phyloP scores from a whole-genome alignment of 2,888 invertebrate genomes.

The Dorcus hopei region DNA sequence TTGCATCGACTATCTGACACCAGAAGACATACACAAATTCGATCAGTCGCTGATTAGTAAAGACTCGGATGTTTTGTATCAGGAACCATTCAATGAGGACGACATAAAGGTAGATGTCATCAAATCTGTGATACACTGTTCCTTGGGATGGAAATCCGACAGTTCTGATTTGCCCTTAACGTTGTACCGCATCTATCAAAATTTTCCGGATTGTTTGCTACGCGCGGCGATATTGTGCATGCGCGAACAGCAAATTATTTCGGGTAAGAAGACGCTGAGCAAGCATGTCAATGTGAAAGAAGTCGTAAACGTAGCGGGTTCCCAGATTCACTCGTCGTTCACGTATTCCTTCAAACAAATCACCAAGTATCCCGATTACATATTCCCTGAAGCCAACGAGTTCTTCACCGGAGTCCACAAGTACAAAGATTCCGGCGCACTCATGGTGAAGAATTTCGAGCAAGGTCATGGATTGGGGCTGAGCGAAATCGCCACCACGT shows the following conservation, averaged over 20 bases:
- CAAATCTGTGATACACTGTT: conserved; percentile 63
- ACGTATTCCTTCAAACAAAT: conserved; percentile 34
- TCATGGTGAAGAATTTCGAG: conserved; percentile 28
- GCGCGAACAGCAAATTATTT: conserved; percentile 58
- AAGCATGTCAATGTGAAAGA: conserved; percentile 8
- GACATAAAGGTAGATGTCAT: conserved; percentile 57
- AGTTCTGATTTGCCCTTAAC: conserved; percentile 64
- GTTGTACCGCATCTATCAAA: conserved; percentile 68
- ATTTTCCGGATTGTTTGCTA: conserved; percentile 65
- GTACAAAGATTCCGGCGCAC: conserved; percentile 15
- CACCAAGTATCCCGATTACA: conserved; percentile 51
- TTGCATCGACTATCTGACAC: conserved; percentile 6
- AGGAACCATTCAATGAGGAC: conserved; percentile 47
- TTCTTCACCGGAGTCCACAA: conserved; percentile 21
- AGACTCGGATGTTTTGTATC: conserved; percentile 29
- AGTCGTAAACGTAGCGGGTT: conserved; percentile 34
- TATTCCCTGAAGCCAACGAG: conserved; percentile 46
- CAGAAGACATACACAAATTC: conserved; percentile 5
- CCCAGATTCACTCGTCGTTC: conserved; percentile 26
- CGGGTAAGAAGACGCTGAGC: conserved; percentile 46
- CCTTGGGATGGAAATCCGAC: conserved; percentile 60
- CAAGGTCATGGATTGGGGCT: conserved; percentile 52
- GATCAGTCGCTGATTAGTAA: background rate
- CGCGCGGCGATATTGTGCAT: conserved; percentile 60
- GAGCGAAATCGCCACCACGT: conserved; percentile 46